These are phyloP conservation scores for Muscicapa striata DNA, from an alignment of 2,797 vertebrate species.

Conservation along the genomic window DNA sequence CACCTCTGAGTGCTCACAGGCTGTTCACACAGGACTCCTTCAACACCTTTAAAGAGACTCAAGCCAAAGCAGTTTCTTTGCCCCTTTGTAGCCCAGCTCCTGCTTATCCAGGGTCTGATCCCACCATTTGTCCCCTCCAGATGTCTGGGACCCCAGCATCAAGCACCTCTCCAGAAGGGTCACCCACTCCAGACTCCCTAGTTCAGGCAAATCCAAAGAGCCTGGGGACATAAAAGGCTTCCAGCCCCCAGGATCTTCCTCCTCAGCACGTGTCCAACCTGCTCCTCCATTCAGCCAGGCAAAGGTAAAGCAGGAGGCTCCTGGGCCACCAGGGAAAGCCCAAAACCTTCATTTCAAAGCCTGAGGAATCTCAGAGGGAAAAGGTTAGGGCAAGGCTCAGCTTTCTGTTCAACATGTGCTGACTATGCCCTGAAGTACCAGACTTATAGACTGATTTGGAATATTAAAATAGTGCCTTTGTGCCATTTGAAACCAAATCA, in stretches of 20 bases:
- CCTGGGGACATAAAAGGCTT: not conserved
- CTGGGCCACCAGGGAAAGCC: not conserved
- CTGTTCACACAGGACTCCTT: not conserved
- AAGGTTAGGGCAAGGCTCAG: not conserved
- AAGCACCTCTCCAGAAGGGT: not conserved
- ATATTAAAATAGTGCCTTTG: not conserved
- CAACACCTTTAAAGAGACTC: rapidly evolving
- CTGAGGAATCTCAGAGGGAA: not conserved
- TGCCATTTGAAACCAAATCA: conserved; percentile 31
- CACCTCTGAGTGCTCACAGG: not conserved
- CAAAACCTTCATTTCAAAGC: not conserved
- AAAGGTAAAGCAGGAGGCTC: not conserved
- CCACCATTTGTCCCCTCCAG: not conserved
- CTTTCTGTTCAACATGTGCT: not conserved
- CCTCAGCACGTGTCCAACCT: not conserved
- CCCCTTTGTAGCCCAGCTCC: not conserved
- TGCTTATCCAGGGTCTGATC: not conserved
- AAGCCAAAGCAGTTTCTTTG: not conserved
- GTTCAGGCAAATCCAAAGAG: not conserved
- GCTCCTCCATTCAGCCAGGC: not conserved
- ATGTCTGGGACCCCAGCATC: not conserved
- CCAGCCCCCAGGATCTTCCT: not conserved
- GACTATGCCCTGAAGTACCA: not conserved
- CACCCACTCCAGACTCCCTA: not conserved
- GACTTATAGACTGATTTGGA: not conserved